Conservation (phyloP, 1,140 invertebrate species). For the Brachionus paranguensis region DNA sequence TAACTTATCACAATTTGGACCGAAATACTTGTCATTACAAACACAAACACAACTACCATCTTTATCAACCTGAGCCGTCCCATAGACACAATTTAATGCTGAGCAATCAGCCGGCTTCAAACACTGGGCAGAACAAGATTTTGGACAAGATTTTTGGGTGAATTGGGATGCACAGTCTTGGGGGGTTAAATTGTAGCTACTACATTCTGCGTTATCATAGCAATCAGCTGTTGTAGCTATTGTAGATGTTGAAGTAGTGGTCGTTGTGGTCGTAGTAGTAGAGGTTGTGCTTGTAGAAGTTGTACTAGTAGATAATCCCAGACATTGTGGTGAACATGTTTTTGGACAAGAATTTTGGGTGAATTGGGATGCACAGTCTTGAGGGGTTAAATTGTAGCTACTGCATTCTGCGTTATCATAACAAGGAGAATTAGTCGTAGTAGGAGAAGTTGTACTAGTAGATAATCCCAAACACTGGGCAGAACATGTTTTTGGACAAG, state of each 20-base stretch:
- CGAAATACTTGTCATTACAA: constrained; percentile 8
- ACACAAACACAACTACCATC: background rate
- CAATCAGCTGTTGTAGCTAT: background rate
- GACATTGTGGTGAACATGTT: background rate
- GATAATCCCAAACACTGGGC: background rate
- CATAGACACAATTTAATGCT: background rate
- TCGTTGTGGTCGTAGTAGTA: background rate
- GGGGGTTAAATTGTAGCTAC: background rate
- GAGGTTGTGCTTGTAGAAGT: background rate
- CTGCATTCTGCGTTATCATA: background rate
- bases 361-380: background rate
- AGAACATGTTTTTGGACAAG: background rate
- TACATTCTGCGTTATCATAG: background rate
- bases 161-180: background rate
- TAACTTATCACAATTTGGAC: background rate
- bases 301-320: background rate
- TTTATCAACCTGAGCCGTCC: background rate
- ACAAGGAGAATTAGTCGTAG: background rate
- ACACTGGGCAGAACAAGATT: background rate
- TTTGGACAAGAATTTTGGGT: background rate
- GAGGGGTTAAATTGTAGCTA: background rate
- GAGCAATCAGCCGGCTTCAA: background rate
- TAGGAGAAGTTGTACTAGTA: background rate
- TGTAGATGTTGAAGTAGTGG: background rate
- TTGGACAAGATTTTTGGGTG: background rate